A percentile compares a stretch with the other conserved stretches of the same genome.
Evolutionary conservation across 2,888 invertebrate genomes (phyloP).

Genomic region (Chloroclystis v-ata): DNA sequence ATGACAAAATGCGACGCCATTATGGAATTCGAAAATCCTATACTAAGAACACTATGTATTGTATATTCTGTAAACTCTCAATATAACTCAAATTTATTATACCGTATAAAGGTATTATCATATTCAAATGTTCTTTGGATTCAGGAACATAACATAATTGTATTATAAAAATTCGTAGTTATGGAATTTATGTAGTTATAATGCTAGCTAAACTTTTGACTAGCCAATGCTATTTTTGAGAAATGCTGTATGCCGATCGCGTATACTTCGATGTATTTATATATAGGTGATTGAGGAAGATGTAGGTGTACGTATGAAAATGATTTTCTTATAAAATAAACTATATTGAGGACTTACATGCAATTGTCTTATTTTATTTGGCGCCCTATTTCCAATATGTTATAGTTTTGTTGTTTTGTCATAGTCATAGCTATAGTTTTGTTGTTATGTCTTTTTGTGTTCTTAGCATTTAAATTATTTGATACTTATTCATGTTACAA

Average conservation of each 20-base stretch:
- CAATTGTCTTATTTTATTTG: constrained; percentile 33
- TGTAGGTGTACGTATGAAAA: constrained; percentile 71
- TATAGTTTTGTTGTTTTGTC: too few species aligned
- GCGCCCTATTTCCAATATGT: too few species aligned
- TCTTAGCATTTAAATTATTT: too few species aligned
- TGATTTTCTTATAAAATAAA: constrained; percentile 77
- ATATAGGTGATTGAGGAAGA: constrained; percentile 61
- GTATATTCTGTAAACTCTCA: constrained; percentile 24
- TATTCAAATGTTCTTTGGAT: constrained; percentile 32
- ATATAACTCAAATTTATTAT: constrained; percentile 21
- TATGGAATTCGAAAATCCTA: constrained; percentile 21
- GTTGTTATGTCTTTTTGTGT: too few species aligned
- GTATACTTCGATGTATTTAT: constrained; percentile 70
- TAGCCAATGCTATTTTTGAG: constrained; percentile 77
- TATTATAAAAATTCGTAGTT: constrained; percentile 59
- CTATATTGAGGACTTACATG: constrained; percentile 60
- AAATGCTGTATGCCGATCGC: constrained; percentile 67
- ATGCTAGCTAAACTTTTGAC: constrained; percentile 70
- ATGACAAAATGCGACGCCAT: constrained; percentile 8
- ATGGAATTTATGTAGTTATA: constrained; percentile 65
- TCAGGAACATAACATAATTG: constrained; percentile 55
- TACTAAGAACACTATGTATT: constrained; percentile 21
- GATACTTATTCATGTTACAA: too few species aligned
- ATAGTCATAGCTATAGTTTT: too few species aligned
- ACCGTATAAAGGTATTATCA: constrained; percentile 20